phyloP scores from a whole-genome alignment of 2,113 vertebrate genomes.

The Nettapus auritus region DNA sequence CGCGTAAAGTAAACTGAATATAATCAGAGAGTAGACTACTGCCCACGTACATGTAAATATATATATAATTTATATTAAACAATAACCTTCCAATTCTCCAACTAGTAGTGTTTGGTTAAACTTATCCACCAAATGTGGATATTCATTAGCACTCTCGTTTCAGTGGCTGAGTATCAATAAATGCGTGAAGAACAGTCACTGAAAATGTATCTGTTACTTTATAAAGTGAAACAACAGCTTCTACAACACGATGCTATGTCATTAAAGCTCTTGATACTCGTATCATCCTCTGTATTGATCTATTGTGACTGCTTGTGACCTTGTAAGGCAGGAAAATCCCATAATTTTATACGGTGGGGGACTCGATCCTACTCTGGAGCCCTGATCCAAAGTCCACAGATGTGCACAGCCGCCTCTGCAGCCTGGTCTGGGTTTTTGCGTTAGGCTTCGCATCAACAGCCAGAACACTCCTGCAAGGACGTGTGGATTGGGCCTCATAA shows the following conservation, averaged over 20 bases:
- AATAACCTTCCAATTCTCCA: not conserved
- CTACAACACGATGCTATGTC: rapidly evolving
- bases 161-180: not conserved
- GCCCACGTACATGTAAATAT: not conserved
- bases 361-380: not conserved
- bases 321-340: constrained; percentile 5
- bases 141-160: not conserved
- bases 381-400: not conserved
- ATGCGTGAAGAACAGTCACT: not conserved
- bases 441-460: not conserved
- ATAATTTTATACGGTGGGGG: not conserved
- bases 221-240: not conserved
- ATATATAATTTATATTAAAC: not conserved
- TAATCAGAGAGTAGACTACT: not conserved
- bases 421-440: not conserved
- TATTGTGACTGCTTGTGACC: not conserved
- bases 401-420: no score
- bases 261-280: not conserved
- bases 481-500: rapidly evolving
- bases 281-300: not conserved
- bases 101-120: not conserved
- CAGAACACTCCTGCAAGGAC: not conserved
- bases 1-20: not conserved
- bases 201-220: not conserved
- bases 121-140: not conserved